phyloP scores from a whole-genome alignment of 2,888 invertebrate species.

The Erynnis tages region DNA sequence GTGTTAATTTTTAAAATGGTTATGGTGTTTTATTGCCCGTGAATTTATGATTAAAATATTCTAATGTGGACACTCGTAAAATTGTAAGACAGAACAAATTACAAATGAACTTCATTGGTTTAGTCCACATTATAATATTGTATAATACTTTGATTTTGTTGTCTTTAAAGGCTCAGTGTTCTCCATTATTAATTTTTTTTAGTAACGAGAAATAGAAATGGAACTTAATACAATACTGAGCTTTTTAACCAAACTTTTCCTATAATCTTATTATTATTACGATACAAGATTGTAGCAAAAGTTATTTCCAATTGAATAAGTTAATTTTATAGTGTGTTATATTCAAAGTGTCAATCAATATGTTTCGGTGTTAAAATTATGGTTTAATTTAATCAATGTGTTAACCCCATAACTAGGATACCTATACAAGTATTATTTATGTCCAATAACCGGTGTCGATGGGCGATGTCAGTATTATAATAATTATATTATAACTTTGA shows the following conservation, averaged over 20 bases:
- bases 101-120: no score
- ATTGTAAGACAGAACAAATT: no score
- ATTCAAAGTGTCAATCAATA: constrained; percentile 79
- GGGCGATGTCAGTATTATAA: constrained; percentile 35
- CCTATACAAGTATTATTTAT: constrained; percentile 46
- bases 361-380: constrained; percentile 46
- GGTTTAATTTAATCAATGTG: constrained; percentile 37
- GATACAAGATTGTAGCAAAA: constrained; percentile 5
- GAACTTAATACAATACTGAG: no score
- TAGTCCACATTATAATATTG: no score
- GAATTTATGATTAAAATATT: no score
- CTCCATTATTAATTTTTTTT: no score
- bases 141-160: no score
- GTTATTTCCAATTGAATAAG: not conserved
- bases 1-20: no score
- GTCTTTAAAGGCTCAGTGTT: no score
- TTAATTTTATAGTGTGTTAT: constrained; percentile 30
- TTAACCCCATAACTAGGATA: constrained; percentile 64
- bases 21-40: no score
- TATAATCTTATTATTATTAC: not conserved
- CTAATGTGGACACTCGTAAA: no score
- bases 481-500: constrained; percentile 38
- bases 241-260: not conserved
- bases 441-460: constrained; percentile 46
- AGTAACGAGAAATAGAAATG: no score